Percentiles rank a stretch among this genome's conserved stretches.
Evolutionary conservation across 2,888 invertebrate species (phyloP).

Genomic region (Acrobeloides nanus): DNA sequence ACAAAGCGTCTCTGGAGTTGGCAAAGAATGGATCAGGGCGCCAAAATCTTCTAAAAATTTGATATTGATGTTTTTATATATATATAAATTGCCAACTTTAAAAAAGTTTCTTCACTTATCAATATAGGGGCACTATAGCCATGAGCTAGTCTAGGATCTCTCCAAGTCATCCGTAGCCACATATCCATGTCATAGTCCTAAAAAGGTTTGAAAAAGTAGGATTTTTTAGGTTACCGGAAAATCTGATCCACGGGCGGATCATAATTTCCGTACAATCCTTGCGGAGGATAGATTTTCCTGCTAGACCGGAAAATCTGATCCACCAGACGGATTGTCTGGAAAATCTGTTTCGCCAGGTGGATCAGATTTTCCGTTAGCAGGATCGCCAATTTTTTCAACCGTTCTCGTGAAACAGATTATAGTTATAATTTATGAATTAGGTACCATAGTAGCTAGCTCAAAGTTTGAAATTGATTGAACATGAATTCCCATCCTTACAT

Average conservation of each 20-base stretch:
- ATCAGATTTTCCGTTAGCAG: too few relatives aligned
- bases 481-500: slow-evolving; percentile 42
- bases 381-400: too few relatives aligned
- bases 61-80: background rate
- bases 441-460: slow-evolving; percentile 48
- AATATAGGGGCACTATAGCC: slow-evolving; percentile 44
- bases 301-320: too few relatives aligned
- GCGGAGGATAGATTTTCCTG: too few relatives aligned
- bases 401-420: too few relatives aligned
- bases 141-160: slow-evolving; percentile 48
- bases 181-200: slow-evolving; percentile 52
- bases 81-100: slow-evolving; percentile 12
- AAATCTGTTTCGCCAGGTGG: too few relatives aligned
- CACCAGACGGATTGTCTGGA: too few relatives aligned
- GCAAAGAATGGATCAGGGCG: slow-evolving; percentile 38
- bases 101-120: slow-evolving; percentile 43
- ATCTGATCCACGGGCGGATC: too few relatives aligned
- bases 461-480: slow-evolving; percentile 52
- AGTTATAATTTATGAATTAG: background rate
- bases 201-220: too few relatives aligned
- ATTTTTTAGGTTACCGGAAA: too few relatives aligned
- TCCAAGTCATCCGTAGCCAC: slow-evolving; percentile 50
- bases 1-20: slow-evolving; percentile 41
- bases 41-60: slow-evolving; percentile 25
- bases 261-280: too few relatives aligned